Percentiles rank a stretch among this genome's conserved stretches.
phyloP scores from a whole-genome alignment of 2,888 invertebrate genomes.

The Campoletis raptor region DNA sequence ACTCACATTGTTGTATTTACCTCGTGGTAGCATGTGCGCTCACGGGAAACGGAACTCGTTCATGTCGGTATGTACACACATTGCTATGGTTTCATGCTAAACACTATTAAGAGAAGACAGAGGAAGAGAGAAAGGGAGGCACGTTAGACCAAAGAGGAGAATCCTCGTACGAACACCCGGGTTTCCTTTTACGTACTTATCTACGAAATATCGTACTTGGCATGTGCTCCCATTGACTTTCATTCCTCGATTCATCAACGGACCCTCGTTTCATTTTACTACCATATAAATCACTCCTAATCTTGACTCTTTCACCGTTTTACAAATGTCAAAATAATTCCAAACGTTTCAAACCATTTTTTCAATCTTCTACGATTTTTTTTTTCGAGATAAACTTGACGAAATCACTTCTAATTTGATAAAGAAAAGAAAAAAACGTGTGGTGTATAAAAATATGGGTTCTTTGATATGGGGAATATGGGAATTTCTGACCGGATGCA shows the following conservation, averaged over 20 bases:
- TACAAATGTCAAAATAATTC: neutral
- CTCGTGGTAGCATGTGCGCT: conserved; percentile 79
- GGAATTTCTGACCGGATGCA: neutral
- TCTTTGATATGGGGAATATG: neutral
- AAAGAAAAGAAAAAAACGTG: neutral
- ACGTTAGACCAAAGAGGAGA: conserved; percentile 39
- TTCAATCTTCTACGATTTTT: neutral
- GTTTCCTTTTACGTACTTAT: conserved; percentile 60
- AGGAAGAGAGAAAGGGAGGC: conserved; percentile 9
- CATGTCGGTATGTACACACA: conserved; percentile 71
- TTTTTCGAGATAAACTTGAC: neutral
- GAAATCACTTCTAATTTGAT: neutral
- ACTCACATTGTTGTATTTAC: conserved; percentile 74
- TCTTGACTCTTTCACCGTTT: conserved; percentile 23
- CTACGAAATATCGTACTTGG: conserved; percentile 54
- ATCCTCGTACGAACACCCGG: conserved; percentile 40
- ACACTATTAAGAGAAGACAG: conserved; percentile 41
- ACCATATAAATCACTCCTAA: conserved; percentile 23
- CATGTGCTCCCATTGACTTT: conserved; percentile 64
- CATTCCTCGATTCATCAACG: conserved; percentile 52
- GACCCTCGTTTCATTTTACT: conserved; percentile 6
- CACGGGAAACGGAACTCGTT: conserved; percentile 84
- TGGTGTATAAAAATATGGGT: neutral
- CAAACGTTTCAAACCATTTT: neutral
- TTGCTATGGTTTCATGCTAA: conserved; percentile 60